Conservation (phyloP, 2,888 invertebrate species). For the Cancer borealis region DNA sequence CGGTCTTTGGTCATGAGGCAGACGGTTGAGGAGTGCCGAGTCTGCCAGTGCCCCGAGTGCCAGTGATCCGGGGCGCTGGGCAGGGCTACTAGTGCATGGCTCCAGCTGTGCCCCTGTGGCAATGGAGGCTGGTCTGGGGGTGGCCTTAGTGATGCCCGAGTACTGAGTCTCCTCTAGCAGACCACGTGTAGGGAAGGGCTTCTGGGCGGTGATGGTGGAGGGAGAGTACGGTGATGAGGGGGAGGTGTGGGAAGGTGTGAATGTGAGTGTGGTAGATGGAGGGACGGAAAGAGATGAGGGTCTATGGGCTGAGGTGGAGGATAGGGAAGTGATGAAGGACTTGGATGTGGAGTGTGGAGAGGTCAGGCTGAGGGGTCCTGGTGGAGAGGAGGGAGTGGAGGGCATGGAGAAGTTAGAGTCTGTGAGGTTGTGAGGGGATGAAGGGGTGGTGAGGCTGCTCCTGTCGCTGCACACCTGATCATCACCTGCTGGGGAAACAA, state of each 20-base stretch:
- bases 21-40: constrained; percentile 61
- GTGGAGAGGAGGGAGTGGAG: constrained; percentile 66
- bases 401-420: constrained; percentile 62
- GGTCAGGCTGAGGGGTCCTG: neutral
- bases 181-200: neutral
- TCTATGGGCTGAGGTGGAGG: neutral
- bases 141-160: neutral
- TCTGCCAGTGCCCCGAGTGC: constrained; percentile 72
- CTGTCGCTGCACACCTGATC: constrained; percentile 57
- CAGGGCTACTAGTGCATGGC: neutral
- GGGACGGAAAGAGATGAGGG: neutral
- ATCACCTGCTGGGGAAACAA: constrained; percentile 54
- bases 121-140: constrained; percentile 70
- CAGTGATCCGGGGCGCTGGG: constrained; percentile 73
- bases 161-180: neutral
- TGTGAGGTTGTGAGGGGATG: constrained; percentile 64
- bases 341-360: constrained; percentile 30
- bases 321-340: neutral
- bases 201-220: neutral
- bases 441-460: constrained; percentile 54
- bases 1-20: constrained; percentile 66
- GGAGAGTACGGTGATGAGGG: neutral
- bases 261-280: constrained; percentile 11
- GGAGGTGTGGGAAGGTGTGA: neutral
- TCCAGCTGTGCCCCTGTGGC: constrained; percentile 69